A percentile compares a stretch with the other conserved stretches of the same genome.
Conservation (phyloP, 1,140 invertebrate species). For the Nebria ingens region DNA sequence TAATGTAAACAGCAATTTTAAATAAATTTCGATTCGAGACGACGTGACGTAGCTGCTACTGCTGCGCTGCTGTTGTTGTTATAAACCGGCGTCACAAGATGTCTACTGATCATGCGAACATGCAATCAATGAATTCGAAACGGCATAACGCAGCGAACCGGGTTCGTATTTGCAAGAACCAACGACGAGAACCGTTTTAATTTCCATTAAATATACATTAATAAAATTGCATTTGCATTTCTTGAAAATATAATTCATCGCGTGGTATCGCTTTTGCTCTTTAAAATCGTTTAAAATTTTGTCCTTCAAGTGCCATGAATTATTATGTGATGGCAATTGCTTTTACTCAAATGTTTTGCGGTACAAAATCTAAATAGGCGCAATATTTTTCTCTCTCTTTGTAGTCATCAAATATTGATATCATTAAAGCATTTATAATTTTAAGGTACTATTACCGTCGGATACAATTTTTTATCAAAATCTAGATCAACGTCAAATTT, state of each 20-base stretch:
- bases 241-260: slow-evolving; percentile 6
- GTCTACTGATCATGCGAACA: slow-evolving; percentile 3
- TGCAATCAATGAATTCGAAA: slow-evolving; percentile 1
- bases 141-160: neutral
- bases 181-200: neutral
- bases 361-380: no score
- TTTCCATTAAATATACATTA: slow-evolving; percentile 9
- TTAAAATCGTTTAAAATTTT: neutral
- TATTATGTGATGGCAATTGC: neutral
- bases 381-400: no score
- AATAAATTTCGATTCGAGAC: slow-evolving; percentile 4
- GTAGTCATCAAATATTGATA: no score
- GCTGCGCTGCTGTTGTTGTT: no score
- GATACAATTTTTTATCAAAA: no score
- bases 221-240: slow-evolving; percentile 9
- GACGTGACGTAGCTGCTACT: no score
- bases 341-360: neutral
- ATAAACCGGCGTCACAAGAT: neutral
- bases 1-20: slow-evolving; percentile 6
- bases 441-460: no score
- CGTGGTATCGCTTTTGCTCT: neutral
- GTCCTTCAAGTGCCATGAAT: neutral
- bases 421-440: no score
- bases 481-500: no score
- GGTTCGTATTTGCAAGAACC: neutral